Evolutionary conservation across 2,888 invertebrate genomes (phyloP).

Genomic region (Chironomus tentans): DNA sequence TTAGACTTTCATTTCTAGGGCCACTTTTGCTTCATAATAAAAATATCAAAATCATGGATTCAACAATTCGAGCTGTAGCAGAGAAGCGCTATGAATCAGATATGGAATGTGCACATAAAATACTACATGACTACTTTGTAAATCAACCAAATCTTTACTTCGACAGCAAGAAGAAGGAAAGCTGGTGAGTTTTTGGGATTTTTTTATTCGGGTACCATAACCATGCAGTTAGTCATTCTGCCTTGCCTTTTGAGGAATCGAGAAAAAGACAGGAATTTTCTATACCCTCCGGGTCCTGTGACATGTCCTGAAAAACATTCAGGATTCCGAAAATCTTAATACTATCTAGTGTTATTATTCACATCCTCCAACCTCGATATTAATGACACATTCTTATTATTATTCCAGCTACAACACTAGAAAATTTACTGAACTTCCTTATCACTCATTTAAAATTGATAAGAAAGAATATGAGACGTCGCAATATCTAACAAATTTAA

Average conservation of each 20-base stretch:
- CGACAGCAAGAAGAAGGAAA: slow-evolving; percentile 31
- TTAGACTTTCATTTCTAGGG: slow-evolving; percentile 27
- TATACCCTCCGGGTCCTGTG: no score
- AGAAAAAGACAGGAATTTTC: no score
- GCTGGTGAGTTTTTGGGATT: slow-evolving; percentile 32
- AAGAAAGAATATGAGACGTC: slow-evolving; percentile 53
- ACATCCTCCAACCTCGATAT: neutral
- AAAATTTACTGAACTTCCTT: slow-evolving; percentile 74
- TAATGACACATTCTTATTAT: neutral
- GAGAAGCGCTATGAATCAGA: slow-evolving; percentile 35
- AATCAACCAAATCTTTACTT: slow-evolving; percentile 29
- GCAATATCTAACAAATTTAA: slow-evolving; percentile 61
- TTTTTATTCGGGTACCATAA: no score
- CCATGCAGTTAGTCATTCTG: no score
- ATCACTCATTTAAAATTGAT: slow-evolving; percentile 57
- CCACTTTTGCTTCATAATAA: slow-evolving; percentile 40
- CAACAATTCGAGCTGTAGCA: slow-evolving; percentile 36
- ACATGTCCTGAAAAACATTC: no score
- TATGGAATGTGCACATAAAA: slow-evolving; percentile 29
- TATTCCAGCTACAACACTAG: slow-evolving; percentile 62
- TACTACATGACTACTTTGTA: slow-evolving; percentile 30
- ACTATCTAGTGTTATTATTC: no score
- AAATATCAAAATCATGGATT: slow-evolving; percentile 40
- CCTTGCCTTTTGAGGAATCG: no score
- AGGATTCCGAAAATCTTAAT: no score